phyloP scores from a whole-genome alignment of 2,797 vertebrate genomes.

The Acanthiza pusilla region DNA sequence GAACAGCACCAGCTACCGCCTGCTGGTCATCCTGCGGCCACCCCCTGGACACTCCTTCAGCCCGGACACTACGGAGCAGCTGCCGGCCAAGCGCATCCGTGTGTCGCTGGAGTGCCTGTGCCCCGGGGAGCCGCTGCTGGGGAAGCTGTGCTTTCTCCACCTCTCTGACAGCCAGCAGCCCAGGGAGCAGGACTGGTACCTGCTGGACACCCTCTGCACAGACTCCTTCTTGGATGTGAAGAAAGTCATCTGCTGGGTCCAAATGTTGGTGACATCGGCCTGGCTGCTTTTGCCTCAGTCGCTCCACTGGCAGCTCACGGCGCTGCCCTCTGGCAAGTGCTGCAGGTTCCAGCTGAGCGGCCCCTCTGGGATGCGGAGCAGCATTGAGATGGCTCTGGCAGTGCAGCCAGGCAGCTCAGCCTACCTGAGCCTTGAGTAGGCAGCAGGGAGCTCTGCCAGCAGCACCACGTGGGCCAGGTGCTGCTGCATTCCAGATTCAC shows the following conservation, averaged over 20 bases:
- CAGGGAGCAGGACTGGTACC: background rate
- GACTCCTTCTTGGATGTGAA: background rate
- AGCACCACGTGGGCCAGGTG: background rate
- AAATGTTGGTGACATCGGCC: fast-evolving
- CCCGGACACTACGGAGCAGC: background rate
- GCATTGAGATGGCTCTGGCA: background rate
- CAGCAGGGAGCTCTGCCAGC: background rate
- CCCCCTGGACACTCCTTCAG: background rate
- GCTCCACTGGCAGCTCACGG: fast-evolving
- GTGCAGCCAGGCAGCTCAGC: background rate
- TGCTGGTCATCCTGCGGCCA: background rate
- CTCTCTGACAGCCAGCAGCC: background rate
- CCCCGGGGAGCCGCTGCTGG: background rate
- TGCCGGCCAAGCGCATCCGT: background rate
- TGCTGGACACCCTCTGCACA: background rate
- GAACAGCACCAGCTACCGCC: background rate
- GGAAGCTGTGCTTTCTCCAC: background rate
- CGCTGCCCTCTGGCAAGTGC: background rate
- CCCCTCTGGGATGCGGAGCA: background rate
- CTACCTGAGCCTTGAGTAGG: background rate
- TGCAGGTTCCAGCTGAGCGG: background rate
- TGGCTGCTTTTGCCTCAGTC: background rate
- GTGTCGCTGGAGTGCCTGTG: background rate
- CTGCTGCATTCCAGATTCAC: background rate
- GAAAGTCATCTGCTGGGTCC: fast-evolving